These are phyloP conservation scores for Lepidocolaptes lacrymiger DNA, from an alignment of 2,797 vertebrate genomes.

Conservation along the genomic window DNA sequence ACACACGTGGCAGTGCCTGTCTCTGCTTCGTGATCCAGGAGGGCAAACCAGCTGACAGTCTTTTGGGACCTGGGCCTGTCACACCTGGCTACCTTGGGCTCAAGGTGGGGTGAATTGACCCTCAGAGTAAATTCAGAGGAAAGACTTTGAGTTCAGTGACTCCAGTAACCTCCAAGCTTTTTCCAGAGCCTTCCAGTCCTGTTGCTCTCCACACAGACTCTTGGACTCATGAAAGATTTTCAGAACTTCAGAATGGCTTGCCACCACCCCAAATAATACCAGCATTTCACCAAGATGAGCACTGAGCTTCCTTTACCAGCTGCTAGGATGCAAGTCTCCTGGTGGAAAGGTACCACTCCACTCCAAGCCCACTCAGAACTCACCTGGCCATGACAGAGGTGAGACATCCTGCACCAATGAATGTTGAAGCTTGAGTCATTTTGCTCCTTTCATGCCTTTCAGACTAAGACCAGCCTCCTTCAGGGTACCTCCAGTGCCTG, in stretches of 20 bases:
- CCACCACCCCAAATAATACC: neutral
- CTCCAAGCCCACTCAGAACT: neutral
- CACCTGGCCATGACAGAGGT: neutral
- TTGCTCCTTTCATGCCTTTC: neutral
- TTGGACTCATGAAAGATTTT: too few relatives aligned
- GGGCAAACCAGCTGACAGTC: neutral
- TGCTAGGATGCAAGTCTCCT: neutral
- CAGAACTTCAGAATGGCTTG: neutral
- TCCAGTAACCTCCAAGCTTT: neutral
- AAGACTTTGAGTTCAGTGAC: neutral
- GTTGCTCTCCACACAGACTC: rapidly evolving
- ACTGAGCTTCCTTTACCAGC: neutral
- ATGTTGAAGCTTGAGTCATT: neutral
- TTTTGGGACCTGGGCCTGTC: neutral
- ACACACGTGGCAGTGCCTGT: neutral
- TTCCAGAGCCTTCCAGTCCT: neutral
- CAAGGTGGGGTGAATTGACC: neutral
- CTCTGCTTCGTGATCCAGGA: neutral
- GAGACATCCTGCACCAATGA: neutral
- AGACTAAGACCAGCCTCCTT: neutral
- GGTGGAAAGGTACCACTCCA: neutral
- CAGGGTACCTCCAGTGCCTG: neutral
- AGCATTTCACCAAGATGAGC: neutral
- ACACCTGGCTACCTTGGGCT: neutral
- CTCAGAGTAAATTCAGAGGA: neutral